Evolutionary conservation across 2,113 vertebrate species (phyloP), one percentile per base, ranked within the genome.

Genomic region (Martes martes): DNA sequence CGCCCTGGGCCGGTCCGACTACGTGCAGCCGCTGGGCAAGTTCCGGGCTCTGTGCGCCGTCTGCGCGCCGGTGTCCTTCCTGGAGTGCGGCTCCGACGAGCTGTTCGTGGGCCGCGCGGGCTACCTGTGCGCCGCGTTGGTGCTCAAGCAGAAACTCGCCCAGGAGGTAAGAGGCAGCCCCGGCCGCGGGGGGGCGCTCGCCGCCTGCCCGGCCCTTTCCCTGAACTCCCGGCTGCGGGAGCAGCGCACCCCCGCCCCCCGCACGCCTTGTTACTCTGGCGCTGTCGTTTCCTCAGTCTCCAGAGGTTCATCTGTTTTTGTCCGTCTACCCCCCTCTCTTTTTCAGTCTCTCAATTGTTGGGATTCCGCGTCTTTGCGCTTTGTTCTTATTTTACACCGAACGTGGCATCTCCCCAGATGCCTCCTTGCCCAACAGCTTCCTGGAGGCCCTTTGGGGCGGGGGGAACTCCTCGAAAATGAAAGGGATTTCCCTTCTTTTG

Each of bases 31-130:
- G 82, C 99, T 99, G 94, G 98, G 98, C 94, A 99, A 99, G 98
- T 99, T 99, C 96, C 98, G 98, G 15, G 99, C 99, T 98, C 99
- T 99, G 97, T 99, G 99, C 96, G 98, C 99, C 93, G 97, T 99
- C 80, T 99, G 99, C 73, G 99, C 98, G 2, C 99, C 99, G 0
- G 98, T 99, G 95, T 98, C 98, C 94, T 99, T 99, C 94, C 98
- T 99, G 96, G 99, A 99, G 98, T 99, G 99, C 97, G 99, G 99
- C 91, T 99, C 99, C 1, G 99, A 99, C 96, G 99, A 99, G 98
- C 99, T 99, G 88, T 99, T 99, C 90, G 99, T 99, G 96, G 99
- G 99, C 67, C 98, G 99, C 78, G 99, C 99, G 1, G 99, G 99
- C 4, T 99, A 99, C 98, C 98, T 99, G 98, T 99, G 99, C 88